phyloP scores from a whole-genome alignment of 2,888 invertebrate species.

The Idaea biselata region DNA sequence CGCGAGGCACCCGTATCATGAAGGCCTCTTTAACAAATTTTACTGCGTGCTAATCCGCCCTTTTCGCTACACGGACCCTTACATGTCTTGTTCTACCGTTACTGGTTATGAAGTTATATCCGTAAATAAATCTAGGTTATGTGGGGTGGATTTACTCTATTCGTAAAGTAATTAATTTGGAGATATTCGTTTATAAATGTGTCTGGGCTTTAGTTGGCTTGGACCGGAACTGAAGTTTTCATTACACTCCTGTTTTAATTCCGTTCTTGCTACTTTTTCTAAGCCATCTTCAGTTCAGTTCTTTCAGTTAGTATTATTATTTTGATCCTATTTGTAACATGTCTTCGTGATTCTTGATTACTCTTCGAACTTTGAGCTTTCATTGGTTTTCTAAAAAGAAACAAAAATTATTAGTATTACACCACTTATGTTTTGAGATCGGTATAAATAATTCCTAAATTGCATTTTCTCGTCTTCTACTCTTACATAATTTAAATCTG shows the following conservation, averaged over 20 bases:
- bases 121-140: slow-evolving; percentile 73
- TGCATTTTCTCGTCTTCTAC: background rate
- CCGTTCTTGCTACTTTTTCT: background rate
- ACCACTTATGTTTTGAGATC: background rate
- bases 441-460: background rate
- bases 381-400: background rate
- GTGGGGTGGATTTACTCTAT: slow-evolving; percentile 53
- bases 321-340: background rate
- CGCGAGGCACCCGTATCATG: slow-evolving; percentile 66
- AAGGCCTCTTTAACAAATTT: slow-evolving; percentile 76
- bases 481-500: background rate
- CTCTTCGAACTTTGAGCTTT: background rate
- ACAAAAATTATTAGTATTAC: background rate
- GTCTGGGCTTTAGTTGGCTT: slow-evolving; percentile 35
- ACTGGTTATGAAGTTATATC: slow-evolving; percentile 70
- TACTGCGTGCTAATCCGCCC: slow-evolving; percentile 74
- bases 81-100: slow-evolving; percentile 63
- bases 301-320: too few species aligned
- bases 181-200: slow-evolving; percentile 48
- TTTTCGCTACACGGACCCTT: slow-evolving; percentile 60
- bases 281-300: background rate
- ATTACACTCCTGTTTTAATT: background rate
- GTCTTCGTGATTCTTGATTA: background rate
- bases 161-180: slow-evolving; percentile 60
- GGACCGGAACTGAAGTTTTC: slow-evolving; percentile 5